A percentile compares a stretch with the other conserved stretches of the same genome.
Evolutionary conservation across 37 sponge, comb jelly and placozoan species (phyloP).

Genomic region (Amphimedon queenslandica): DNA sequence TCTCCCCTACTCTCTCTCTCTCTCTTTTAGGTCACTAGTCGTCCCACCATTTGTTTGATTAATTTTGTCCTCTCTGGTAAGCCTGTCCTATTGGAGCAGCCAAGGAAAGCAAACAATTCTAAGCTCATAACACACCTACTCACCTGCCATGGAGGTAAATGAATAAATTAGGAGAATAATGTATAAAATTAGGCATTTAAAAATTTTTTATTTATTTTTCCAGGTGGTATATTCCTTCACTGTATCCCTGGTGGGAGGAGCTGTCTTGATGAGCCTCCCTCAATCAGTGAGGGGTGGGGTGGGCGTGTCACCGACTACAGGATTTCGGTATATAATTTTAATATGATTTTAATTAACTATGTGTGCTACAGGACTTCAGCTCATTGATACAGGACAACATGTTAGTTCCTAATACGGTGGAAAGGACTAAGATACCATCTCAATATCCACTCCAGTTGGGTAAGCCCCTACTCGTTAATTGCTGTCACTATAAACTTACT

Average conservation of each 20-base stretch:
- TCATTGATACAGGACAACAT: conserved; percentile 52
- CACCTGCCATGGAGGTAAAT: conserved; percentile 41
- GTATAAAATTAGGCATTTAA: neutral
- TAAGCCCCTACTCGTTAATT: neutral
- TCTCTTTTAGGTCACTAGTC: conserved; percentile 61
- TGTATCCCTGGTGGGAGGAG: conserved; percentile 52
- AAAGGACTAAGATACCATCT: conserved; percentile 53
- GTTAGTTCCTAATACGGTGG: conserved; percentile 45
- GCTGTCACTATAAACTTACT: neutral
- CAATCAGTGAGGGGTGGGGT: conserved; percentile 84
- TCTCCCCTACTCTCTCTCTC: neutral
- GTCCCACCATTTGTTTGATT: conserved; percentile 83
- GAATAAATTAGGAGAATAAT: too few species aligned
- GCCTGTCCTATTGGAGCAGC: conserved; percentile 84
- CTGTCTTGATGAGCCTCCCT: conserved; percentile 83
- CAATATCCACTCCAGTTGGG: conserved; percentile 49
- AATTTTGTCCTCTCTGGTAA: conserved; percentile 86
- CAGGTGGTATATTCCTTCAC: conserved; percentile 78
- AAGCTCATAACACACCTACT: conserved; percentile 72
- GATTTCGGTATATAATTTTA: conserved; percentile 35
- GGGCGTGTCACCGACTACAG: conserved; percentile 90
- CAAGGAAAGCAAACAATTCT: conserved; percentile 22
- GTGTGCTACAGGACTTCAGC: conserved; percentile 88
- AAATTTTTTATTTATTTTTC: neutral
- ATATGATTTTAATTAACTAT: neutral